These are phyloP conservation scores for Prorops nasuta DNA, from an alignment of 1,140 invertebrate genomes.

Conservation along the genomic window DNA sequence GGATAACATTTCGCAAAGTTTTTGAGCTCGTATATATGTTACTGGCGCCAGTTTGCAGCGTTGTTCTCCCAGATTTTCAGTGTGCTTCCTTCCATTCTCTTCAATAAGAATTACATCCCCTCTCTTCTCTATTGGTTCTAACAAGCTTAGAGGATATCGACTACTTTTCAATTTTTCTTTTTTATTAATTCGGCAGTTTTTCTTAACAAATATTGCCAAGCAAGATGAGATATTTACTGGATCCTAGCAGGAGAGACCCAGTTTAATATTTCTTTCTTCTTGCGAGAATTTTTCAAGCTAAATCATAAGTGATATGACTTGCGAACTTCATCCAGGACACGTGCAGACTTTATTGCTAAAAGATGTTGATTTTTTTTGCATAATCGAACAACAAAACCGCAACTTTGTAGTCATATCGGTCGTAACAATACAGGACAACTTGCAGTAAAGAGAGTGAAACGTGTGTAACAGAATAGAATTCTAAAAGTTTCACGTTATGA, in stretches of 20 bases:
- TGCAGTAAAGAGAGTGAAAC: neutral
- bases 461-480: slow-evolving; percentile 16
- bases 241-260: too few relatives aligned
- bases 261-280: neutral
- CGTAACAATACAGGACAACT: neutral
- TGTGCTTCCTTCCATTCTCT: neutral
- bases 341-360: too few relatives aligned
- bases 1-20: slow-evolving; percentile 19
- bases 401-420: neutral
- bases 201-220: neutral
- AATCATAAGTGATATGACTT: neutral
- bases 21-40: slow-evolving; percentile 8
- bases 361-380: neutral
- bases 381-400: neutral
- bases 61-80: neutral
- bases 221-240: too few relatives aligned
- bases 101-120: neutral
- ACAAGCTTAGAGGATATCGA: neutral
- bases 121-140: neutral
- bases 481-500: slow-evolving; percentile 19
- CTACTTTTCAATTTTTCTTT: neutral
- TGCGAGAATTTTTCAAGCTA: neutral
- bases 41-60: neutral
- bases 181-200: neutral
- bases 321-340: too few relatives aligned